Evolutionary conservation across 2,797 vertebrate genomes (phyloP), one percentile per base, ranked within the genome.

Genomic region (Acanthopagrus latus): DNA sequence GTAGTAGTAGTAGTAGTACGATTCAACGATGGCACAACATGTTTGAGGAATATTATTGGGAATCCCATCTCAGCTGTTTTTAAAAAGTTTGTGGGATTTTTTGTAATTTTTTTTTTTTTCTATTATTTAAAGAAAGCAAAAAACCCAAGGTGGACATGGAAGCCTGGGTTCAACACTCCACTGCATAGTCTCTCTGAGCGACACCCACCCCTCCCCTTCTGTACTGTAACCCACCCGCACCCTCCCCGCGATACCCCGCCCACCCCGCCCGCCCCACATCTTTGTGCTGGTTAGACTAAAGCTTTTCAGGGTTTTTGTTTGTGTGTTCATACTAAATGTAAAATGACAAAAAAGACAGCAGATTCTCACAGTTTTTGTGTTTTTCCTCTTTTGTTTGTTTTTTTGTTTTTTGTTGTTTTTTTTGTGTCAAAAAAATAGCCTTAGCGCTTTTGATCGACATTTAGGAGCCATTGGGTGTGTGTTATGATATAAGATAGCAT

Each of bases 211-310:
- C 64, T 38, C 11, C 65, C 79, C 81, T 57, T 13, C 74, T 58
- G 64, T 58, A 71, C 74, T 50, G 56, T 41, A 54, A 25, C 29
- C 64, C 64, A n/a, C 69, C 81, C 81, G 58, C 64, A 1, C 78
- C 86, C 71, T 3, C 14, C 14, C 18, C 56, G 8, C 27, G 3
- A 46, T 14, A 51, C 2, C 78, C 72, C 70, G 5, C 68, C 82
- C 76, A 0, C 71, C 85, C 58, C 57, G 0, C 33, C 33, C 63
- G 76, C 80, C 33, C 33, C 63, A 77, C 80, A 86, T 94, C 92
- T 95, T 95, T 95, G 94, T 95, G 95, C 94, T 96, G 94, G 94
- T 95, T 95, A 94, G 89, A 95, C 93, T 96, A 95, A 95, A 96
- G 95, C 95, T 96, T 95, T 95, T 94, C 89, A 93, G 88, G 92